Conservation (phyloP, 2,888 invertebrate genomes). For the Hirtodrosophila histrioides region DNA sequence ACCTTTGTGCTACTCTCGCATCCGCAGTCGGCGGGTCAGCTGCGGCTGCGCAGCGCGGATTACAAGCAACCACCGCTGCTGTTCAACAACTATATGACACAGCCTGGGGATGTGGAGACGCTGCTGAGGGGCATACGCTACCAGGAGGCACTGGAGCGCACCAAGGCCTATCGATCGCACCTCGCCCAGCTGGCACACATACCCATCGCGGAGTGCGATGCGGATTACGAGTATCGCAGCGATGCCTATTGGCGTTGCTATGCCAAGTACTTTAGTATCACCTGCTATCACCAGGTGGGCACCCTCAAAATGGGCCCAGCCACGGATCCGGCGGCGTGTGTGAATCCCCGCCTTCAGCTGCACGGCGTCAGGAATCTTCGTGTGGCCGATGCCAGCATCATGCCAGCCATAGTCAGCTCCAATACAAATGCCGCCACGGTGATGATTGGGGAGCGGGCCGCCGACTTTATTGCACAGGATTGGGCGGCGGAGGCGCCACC, state of each 20-base stretch:
- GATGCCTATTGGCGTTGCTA: slow-evolving; percentile 89
- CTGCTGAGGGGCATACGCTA: slow-evolving; percentile 85
- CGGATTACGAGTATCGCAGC: slow-evolving; percentile 53
- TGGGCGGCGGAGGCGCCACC: slow-evolving; percentile 52
- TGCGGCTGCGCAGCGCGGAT: slow-evolving; percentile 85
- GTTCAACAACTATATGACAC: slow-evolving; percentile 88
- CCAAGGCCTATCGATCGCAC: slow-evolving; percentile 82
- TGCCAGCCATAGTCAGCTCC: slow-evolving; percentile 90
- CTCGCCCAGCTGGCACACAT: slow-evolving; percentile 70
- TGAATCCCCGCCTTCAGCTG: slow-evolving; percentile 88
- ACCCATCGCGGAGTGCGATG: slow-evolving; percentile 73
- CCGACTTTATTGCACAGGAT: slow-evolving; percentile 85
- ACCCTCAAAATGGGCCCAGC: slow-evolving; percentile 90
- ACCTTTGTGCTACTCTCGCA: slow-evolving; percentile 84
- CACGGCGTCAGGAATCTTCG: slow-evolving; percentile 88
- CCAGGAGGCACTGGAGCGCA: slow-evolving; percentile 81
- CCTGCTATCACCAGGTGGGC: slow-evolving; percentile 89
- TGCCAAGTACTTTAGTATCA: slow-evolving; percentile 87
- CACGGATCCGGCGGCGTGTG: slow-evolving; percentile 87
- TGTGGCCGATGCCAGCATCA: slow-evolving; percentile 91
- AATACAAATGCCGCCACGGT: slow-evolving; percentile 94
- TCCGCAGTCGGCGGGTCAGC: slow-evolving; percentile 85
- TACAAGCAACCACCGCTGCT: slow-evolving; percentile 86
- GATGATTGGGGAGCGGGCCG: slow-evolving; percentile 93
- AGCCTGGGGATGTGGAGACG: slow-evolving; percentile 86